phyloP scores from a whole-genome alignment of 2,113 vertebrate species.

The Hyla sarda region DNA sequence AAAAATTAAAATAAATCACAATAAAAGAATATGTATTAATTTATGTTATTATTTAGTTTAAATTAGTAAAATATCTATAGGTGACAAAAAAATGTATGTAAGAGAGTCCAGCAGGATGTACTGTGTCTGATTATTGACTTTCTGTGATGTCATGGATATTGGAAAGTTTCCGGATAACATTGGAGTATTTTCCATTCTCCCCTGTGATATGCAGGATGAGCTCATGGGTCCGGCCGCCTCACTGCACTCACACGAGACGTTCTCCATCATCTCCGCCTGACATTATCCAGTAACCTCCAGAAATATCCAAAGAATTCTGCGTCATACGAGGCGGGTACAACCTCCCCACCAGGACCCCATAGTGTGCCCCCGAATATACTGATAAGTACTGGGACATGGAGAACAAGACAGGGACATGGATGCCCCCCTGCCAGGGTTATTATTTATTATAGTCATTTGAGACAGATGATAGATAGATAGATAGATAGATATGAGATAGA shows the following conservation, averaged over 20 bases:
- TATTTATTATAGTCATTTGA: too few species aligned
- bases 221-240: neutral
- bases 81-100: too few species aligned
- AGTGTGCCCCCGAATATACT: neutral
- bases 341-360: neutral
- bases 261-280: neutral
- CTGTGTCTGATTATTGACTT: neutral
- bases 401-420: too few species aligned
- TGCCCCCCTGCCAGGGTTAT: too few species aligned
- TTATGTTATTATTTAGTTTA: too few species aligned
- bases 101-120: neutral
- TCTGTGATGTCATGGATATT: neutral
- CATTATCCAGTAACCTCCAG: neutral
- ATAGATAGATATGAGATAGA: too few species aligned
- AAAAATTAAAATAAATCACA: too few species aligned
- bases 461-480: neutral
- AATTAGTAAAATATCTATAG: too few species aligned
- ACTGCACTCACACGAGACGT: neutral
- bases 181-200: slow-evolving; percentile 8
- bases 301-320: slow-evolving; percentile 15
- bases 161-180: neutral
- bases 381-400: too few species aligned
- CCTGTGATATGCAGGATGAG: neutral
- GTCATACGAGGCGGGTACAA: neutral
- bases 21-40: too few species aligned